Percentiles rank a stretch among this genome's conserved stretches.
Evolutionary conservation across 2,797 vertebrate species (phyloP).

Genomic region (Hoplostethus mediterraneus): DNA sequence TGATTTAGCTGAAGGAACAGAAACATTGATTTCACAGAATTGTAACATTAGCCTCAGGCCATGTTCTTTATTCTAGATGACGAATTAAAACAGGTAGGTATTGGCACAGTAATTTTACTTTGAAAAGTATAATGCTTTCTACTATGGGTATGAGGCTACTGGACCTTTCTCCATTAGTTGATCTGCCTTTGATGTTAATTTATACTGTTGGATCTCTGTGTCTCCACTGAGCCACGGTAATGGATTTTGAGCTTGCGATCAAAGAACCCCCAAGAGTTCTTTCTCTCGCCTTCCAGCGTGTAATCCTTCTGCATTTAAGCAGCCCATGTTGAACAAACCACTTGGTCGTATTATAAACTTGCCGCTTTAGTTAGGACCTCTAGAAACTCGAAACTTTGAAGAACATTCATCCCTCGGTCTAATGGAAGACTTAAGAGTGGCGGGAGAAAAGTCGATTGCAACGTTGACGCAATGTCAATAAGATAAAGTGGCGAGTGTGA

Average conservation of each 20-base stretch:
- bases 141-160: slow-evolving; percentile 8
- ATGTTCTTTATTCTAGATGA: slow-evolving; percentile 30
- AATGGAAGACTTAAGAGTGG: not conserved
- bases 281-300: slow-evolving; percentile 46
- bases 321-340: slow-evolving; percentile 63
- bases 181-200: slow-evolving; percentile 78
- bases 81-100: slow-evolving; percentile 53
- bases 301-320: slow-evolving; percentile 63
- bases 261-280: slow-evolving; percentile 61
- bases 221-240: slow-evolving; percentile 69
- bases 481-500: slow-evolving; percentile 12
- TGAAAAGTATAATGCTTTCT: slow-evolving; percentile 13
- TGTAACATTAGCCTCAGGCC: slow-evolving; percentile 41
- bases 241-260: slow-evolving; percentile 73
- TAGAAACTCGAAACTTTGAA: slow-evolving; percentile 15
- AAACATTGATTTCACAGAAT: slow-evolving; percentile 31
- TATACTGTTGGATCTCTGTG: slow-evolving; percentile 67
- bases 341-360: slow-evolving; percentile 44
- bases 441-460: not conserved
- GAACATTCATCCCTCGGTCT: slow-evolving; percentile 8
- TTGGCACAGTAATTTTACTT: slow-evolving; percentile 39
- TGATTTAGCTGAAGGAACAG: slow-evolving; percentile 40
- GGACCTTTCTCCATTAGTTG: slow-evolving; percentile 58
- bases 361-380: slow-evolving; percentile 22
- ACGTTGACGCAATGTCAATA: slow-evolving; percentile 31